Base-by-base conservation (phyloP, 2,888 invertebrate species). In the Tipula unca region DNA sequence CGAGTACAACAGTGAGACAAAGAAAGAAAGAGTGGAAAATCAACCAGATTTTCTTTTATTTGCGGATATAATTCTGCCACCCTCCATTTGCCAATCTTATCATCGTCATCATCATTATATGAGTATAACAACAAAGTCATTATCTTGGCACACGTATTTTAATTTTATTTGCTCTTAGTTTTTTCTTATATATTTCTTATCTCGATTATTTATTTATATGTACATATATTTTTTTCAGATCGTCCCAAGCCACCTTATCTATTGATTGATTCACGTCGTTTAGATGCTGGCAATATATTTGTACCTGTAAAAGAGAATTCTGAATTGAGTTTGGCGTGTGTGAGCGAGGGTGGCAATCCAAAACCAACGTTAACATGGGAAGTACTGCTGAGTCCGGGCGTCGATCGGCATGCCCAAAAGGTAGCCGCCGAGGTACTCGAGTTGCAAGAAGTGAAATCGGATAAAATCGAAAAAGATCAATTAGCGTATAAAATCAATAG, bases 261-360 rank as follows among this genome's bases (percentile, higher is more conserved):
- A 88, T 93, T 96, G 89, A 96, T 97, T 90, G 97, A 97, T 91
- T 96, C 96, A 54, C 92, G 96, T 84, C 94, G 96, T 29, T 92
- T 96, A 88, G 96, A 96, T 91, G 95, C 96, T 0, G 96, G 96
- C 87, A 96, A 96, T 91, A 94, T 95, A 87, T 96, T 96, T 92
- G 95, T 96, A 88, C 97, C 97, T 0, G 96, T 97, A 25, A 93
- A 96, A 88, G 97, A 97, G 90, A 96, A 96, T 89, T 95, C 95
- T 36, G 95, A 96, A 89, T 92, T 97, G 42, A 95, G 95, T 86
- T 94, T 97, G 87, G 94, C 95, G 87, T 97, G 97, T 89, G 94
- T 96, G n/a, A 96, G 96, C 87, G 96, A 97, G 91, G 96, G 96
- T 90, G 94, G 94, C 83, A 93, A 95, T 88, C 95, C 95, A 0